These are phyloP conservation scores for Otolemur garnettii DNA, from an alignment of 2,113 vertebrate species.

Conservation along the genomic window DNA sequence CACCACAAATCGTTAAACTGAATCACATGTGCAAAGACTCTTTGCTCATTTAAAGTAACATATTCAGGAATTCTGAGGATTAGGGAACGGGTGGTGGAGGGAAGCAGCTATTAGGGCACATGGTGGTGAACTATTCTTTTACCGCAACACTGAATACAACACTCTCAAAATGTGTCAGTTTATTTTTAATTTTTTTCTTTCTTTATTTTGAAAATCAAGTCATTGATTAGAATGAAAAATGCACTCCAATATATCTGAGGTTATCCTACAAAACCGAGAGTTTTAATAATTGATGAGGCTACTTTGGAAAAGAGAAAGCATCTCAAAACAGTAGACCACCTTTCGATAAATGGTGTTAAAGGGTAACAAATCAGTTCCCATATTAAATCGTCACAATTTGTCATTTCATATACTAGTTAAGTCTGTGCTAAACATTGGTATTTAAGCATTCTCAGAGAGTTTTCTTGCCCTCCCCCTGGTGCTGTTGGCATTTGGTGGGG, in stretches of 20 bases:
- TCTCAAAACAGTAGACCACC: not conserved
- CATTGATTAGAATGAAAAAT: not conserved
- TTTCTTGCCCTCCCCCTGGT: not conserved
- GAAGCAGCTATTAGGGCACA: too few relatives aligned
- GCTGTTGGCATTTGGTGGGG: not conserved
- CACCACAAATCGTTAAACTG: not conserved
- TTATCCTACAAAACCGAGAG: not conserved
- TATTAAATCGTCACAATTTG: not conserved
- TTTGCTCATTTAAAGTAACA: not conserved
- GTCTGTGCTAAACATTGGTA: not conserved
- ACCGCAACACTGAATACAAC: not conserved
- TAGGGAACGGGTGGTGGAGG: accelerated
- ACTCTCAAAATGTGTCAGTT: not conserved
- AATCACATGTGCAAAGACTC: not conserved
- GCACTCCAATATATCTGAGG: not conserved
- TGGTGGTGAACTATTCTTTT: not conserved
- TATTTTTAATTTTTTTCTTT: not conserved
- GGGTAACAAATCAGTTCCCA: not conserved
- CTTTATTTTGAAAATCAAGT: not conserved
- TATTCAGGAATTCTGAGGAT: not conserved
- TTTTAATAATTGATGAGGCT: not conserved
- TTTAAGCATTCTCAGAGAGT: not conserved
- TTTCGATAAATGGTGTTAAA: not conserved
- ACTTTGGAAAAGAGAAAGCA: not conserved
- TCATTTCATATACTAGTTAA: not conserved